A percentile compares a stretch with the other conserved stretches of the same genome.
Conservation (phyloP, 2,888 invertebrate species). For the Tachina fera region DNA sequence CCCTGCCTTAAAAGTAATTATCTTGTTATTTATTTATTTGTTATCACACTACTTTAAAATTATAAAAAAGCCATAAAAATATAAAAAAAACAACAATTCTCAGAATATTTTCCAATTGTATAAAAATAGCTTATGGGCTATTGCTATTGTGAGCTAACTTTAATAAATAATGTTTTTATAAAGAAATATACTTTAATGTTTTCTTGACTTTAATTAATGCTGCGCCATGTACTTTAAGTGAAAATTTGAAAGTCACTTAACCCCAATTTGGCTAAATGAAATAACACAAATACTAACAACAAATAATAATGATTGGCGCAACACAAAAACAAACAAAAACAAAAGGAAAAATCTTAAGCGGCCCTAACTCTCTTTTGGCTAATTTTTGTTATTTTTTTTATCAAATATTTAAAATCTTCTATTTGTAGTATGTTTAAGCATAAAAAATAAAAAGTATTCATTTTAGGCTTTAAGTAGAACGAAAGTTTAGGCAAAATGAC, state of each 20-base stretch:
- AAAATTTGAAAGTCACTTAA: slow-evolving; percentile 72
- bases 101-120: neutral
- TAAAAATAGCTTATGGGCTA: slow-evolving; percentile 4
- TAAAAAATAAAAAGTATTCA: neutral
- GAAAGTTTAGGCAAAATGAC: slow-evolving; percentile 39
- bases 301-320: slow-evolving; percentile 43
- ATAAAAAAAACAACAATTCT: neutral
- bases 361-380: slow-evolving; percentile 74
- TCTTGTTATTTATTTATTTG: slow-evolving; percentile 16
- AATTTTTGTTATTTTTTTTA: slow-evolving; percentile 66
- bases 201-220: neutral
- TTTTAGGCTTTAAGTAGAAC: slow-evolving; percentile 36
- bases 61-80: neutral
- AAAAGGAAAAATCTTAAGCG: slow-evolving; percentile 28
- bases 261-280: slow-evolving; percentile 64
- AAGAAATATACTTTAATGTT: slow-evolving; percentile 30
- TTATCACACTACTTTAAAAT: neutral
- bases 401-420: slow-evolving; percentile 36
- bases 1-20: too few relatives aligned
- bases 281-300: slow-evolving; percentile 27
- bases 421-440: slow-evolving; percentile 29
- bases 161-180: slow-evolving; percentile 47
- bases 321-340: slow-evolving; percentile 8
- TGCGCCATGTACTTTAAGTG: slow-evolving; percentile 37
- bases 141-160: slow-evolving; percentile 42